phyloP scores from a whole-genome alignment of 1,140 invertebrate species.

The Rhynchophorus ferrugineus region DNA sequence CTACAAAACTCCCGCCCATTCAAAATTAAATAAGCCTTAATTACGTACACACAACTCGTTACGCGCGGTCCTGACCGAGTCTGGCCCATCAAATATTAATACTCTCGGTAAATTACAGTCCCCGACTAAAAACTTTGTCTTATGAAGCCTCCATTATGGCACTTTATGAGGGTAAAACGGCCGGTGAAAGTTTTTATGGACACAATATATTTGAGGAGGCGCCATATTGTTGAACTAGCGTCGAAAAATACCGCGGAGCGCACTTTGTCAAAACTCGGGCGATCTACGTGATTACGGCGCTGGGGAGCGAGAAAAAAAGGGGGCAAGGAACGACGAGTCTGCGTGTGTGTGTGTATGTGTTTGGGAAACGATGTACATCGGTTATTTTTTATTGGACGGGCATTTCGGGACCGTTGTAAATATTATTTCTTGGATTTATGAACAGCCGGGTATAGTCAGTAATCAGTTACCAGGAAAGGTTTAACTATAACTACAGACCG shows the following conservation, averaged over 20 bases:
- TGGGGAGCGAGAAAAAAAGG: too few relatives aligned
- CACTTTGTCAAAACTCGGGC: conserved; percentile 4
- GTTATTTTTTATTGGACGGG: too few relatives aligned
- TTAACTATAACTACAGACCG: too few relatives aligned
- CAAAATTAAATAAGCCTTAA: not conserved
- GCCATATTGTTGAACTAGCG: conserved; percentile 15
- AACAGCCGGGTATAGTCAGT: too few relatives aligned
- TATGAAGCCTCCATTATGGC: conserved; percentile 19
- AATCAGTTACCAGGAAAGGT: too few relatives aligned
- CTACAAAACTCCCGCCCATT: too few relatives aligned
- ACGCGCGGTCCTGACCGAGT: conserved; percentile 8
- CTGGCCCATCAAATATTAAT: conserved; percentile 18
- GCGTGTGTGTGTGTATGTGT: too few relatives aligned
- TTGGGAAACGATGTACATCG: too few relatives aligned
- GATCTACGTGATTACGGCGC: not conserved
- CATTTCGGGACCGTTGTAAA: too few relatives aligned
- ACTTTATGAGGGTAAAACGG: conserved; percentile 22
- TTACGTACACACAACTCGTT: not conserved
- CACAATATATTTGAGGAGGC: conserved; percentile 15
- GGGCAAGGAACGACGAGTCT: too few relatives aligned
- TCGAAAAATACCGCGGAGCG: conserved; percentile 12
- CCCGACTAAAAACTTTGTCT: conserved; percentile 18
- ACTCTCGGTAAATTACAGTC: conserved; percentile 12
- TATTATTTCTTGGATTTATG: too few relatives aligned
- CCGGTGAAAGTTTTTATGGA: conserved; percentile 20